Base-by-base conservation (phyloP, 1,140 invertebrate genomes). In the Nasonia longicornis region DNA sequence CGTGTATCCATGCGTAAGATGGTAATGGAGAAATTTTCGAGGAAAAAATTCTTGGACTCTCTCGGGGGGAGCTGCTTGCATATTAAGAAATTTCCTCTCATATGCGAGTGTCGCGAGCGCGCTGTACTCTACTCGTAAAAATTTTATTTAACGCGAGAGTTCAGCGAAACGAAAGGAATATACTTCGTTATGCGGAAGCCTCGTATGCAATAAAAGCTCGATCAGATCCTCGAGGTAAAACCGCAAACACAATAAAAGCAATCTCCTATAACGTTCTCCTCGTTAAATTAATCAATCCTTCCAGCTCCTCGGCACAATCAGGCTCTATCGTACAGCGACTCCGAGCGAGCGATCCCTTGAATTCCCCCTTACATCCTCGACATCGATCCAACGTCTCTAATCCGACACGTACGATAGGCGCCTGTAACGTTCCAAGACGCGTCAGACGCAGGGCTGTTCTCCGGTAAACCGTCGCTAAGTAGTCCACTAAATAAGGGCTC, bases 11-110 rank as follows among this genome's bases (percentile, higher is more conserved):
- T n/a, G 35, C 71, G 52, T 72, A n/a, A 80, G 45, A 80, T 66
- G 78, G n/a, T 73, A 80, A 80, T 66, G 58, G 63, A 66, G 70
- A 66, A 64, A 80, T 73, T 73, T 80, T 48, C 72, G 4, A 58
- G 35, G 72, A 58, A 63, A 74, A 80, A 73, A 66, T 80, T 73
- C 71, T 73, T 63, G 58, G 71, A 10, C 42, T 73, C 26, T 31
- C 22, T 42, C 22, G 64, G n/a, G 26, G 26, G 16, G 45, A 2
- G n/a, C 70, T 29, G 63, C 63, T 64, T 64, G 10, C 29, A 72
- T 79, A 79, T 79, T 72, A 79, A 73, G 72, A 79, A 20, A 73
- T 14, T 74, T 48, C 67, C 48, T 74, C 48, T 12, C 38, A 42
- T 38, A 45, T 14, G 20, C 11, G 45, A 58, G 38, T 26, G 2